phyloP scores from a whole-genome alignment of 2,113 vertebrate species.

The Rhinoptilus africanus region DNA sequence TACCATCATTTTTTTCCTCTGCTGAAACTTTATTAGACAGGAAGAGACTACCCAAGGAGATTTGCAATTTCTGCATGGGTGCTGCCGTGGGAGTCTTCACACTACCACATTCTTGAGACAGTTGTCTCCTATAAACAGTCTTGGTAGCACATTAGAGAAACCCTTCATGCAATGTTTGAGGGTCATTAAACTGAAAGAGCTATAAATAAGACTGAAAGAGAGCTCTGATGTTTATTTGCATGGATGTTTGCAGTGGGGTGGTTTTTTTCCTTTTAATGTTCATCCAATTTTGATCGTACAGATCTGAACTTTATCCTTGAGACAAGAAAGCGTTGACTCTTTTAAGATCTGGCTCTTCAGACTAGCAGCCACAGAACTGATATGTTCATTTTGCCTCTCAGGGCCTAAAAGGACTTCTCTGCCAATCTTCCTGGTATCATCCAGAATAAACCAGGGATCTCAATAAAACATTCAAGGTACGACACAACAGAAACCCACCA shows the following conservation, averaged over 20 bases:
- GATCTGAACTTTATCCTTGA: conserved; percentile 1
- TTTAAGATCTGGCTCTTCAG: not conserved
- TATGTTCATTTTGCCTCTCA: not conserved
- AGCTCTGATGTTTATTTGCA: conserved; percentile 45
- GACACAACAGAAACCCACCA: not conserved
- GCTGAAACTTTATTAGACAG: not conserved
- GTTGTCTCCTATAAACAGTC: conserved; percentile 38
- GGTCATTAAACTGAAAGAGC: conserved; percentile 38
- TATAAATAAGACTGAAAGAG: conserved; percentile 43
- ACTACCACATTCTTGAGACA: conserved; percentile 18
- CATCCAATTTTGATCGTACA: conserved; percentile 2
- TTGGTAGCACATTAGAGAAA: conserved; percentile 49
- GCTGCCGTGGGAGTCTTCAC: conserved; percentile 37
- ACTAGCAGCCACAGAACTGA: not conserved
- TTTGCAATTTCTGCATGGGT: not conserved
- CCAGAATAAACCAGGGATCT: not conserved
- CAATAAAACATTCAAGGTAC: not conserved
- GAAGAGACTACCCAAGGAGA: not conserved
- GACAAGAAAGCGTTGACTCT: not conserved
- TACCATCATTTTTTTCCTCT: not conserved
- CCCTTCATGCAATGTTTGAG: not conserved
- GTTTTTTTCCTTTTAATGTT: conserved; percentile 21
- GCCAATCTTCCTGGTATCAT: not conserved
- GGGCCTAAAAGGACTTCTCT: not conserved
- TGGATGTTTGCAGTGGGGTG: not conserved